These are phyloP conservation scores for Osmerus eperlanus DNA, from an alignment of 2,113 vertebrate species.

Conservation along the genomic window DNA sequence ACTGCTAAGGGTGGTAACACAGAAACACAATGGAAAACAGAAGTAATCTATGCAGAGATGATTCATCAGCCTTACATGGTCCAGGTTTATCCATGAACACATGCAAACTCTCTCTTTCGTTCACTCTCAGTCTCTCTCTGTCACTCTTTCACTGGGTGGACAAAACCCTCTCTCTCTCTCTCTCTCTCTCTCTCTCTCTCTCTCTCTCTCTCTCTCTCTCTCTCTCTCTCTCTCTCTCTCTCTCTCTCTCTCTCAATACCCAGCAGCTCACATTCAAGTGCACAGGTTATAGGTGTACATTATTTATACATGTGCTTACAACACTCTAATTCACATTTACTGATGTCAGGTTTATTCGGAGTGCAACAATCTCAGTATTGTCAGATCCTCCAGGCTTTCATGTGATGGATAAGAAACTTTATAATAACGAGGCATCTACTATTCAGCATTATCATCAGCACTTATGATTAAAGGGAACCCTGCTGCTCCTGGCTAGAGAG, in stretches of 20 bases:
- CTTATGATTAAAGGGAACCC: too few species aligned
- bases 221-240: constrained; percentile 25
- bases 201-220: not conserved
- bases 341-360: not conserved
- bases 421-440: not conserved
- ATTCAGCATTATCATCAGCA: not conserved
- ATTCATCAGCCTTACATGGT: constrained; percentile 43
- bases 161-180: constrained; percentile 17
- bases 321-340: not conserved
- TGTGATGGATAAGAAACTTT: not conserved
- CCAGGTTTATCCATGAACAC: constrained; percentile 39
- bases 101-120: constrained; percentile 15
- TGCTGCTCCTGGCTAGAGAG: not conserved
- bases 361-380: too few species aligned
- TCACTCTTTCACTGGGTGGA: constrained; percentile 14
- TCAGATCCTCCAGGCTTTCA: too few species aligned
- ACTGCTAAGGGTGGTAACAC: constrained; percentile 57
- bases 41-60: constrained; percentile 26
- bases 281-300: not conserved
- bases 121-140: constrained; percentile 21
- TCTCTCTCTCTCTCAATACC: constrained; percentile 30
- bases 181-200: not conserved
- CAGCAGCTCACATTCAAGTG: constrained; percentile 5
- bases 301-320: not conserved
- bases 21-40: constrained; percentile 35